Conservation (phyloP, 2,113 vertebrate species). For the Choloepus hoffmanni region DNA sequence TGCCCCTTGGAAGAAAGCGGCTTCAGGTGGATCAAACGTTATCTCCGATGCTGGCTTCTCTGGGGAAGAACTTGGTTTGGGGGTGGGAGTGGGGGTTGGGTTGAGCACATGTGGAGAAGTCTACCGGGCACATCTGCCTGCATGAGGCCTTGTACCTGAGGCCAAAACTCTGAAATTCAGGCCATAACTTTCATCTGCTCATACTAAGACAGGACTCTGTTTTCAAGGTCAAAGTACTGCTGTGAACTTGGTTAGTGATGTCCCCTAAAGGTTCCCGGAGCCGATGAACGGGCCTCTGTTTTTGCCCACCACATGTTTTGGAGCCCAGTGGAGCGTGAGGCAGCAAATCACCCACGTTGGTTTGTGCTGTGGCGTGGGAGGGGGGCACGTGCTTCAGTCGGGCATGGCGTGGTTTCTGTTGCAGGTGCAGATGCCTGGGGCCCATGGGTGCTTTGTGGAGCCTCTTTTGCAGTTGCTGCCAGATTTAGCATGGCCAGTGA, state of each 20-base stretch:
- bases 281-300: not conserved
- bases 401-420: not conserved
- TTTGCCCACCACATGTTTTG: not conserved
- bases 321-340: rapidly evolving
- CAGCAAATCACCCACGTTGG: rapidly evolving
- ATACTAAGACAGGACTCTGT: rapidly evolving
- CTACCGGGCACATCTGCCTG: not conserved
- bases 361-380: rapidly evolving
- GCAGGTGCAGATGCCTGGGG: not conserved
- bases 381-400: not conserved
- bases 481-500: not conserved
- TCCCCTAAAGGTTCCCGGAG: not conserved
- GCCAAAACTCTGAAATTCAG: not conserved
- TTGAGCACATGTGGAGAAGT: rapidly evolving
- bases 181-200: not conserved
- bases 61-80: not conserved
- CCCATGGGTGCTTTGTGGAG: not conserved
- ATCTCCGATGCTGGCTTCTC: not conserved
- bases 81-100: rapidly evolving
- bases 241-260: not conserved
- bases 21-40: not conserved
- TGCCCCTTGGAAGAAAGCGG: too few species aligned
- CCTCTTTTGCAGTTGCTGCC: not conserved
- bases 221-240: not conserved
- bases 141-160: not conserved